Evolutionary conservation across 2,888 invertebrate genomes (phyloP).

Genomic region (Conops quadrifasciatus): DNA sequence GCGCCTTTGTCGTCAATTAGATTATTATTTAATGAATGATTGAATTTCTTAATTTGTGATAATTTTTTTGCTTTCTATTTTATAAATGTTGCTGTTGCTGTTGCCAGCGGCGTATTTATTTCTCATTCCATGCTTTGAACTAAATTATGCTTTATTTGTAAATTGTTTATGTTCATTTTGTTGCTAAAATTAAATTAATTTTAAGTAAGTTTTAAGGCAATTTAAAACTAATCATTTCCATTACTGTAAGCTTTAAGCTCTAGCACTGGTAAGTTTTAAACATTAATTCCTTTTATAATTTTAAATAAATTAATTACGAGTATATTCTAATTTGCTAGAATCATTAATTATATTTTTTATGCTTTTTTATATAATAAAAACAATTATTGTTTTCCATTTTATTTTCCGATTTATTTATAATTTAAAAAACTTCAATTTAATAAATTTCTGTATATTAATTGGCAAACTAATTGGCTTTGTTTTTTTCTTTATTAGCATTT

Average conservation of each 20-base stretch:
- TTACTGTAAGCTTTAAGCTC: too few species aligned
- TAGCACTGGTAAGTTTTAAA: too few species aligned
- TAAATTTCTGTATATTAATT: neutral
- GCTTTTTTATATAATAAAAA: slow-evolving; percentile 33
- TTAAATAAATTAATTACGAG: too few species aligned
- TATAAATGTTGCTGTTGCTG: neutral
- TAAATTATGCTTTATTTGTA: slow-evolving; percentile 34
- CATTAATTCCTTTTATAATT: slow-evolving; percentile 32
- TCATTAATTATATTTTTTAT: too few species aligned
- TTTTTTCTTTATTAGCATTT: too few species aligned
- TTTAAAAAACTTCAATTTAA: slow-evolving; percentile 18
- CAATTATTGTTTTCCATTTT: slow-evolving; percentile 41
- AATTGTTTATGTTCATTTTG: slow-evolving; percentile 38
- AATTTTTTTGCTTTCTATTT: neutral
- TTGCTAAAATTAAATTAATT: slow-evolving; percentile 36
- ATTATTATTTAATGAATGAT: slow-evolving; percentile 24
- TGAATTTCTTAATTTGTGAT: neutral
- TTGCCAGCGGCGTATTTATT: neutral
- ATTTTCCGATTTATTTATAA: slow-evolving; percentile 36
- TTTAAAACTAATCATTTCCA: too few species aligned
- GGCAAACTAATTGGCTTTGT: too few species aligned
- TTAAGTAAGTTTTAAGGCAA: slow-evolving; percentile 28
- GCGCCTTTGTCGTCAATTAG: slow-evolving; percentile 60
- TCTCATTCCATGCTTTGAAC: slow-evolving; percentile 2
- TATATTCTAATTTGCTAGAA: too few species aligned